Base-by-base conservation (phyloP, 2,888 invertebrate genomes). In the Tolmerus cingulatus region DNA sequence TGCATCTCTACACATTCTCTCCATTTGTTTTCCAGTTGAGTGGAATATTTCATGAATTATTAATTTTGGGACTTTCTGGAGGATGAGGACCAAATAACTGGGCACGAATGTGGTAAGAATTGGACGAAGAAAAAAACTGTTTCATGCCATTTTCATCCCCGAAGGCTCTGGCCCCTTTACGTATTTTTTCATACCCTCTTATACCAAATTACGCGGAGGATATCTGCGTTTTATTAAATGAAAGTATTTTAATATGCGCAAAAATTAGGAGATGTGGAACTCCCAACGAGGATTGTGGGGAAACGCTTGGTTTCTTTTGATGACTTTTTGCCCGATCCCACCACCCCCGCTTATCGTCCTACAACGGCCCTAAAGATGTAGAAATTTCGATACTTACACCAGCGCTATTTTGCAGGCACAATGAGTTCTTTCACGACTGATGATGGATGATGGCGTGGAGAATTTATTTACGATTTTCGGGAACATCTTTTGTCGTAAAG, bases 41-140 rank as follows among this genome's bases (percentile, higher is more conserved):
- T 51, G 79, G 79, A 79, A 79, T 79, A 79, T 79, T 79, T 51
- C 79, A 79, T 79, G 79, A 79, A 79, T 79, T 79, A 51, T 79
- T 79, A 79, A 79, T 79, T 79, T 66, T 79, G 23, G 79, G 51
- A 51, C 79, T 23, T 79, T 27, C 4, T n/a, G 12, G 27, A 12
- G 51, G 30, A 51, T 79, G 51, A 30, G 27, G 51, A 79, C 27
- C 16, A 79, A 51, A 46, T 79, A 79, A 51, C 51, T 51, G 51
- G 46, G 55, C 51, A 79, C 46, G 51, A 46, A 79, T 79, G 79
- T 79, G 79, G 79, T 79, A 79, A 79, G 79, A 79, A 79, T 79
- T 79, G 79, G 16, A 46, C 23, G 51, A 79, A 46, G 14, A 34
- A 34, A 34, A 34, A 34, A 51, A 30, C 79, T 23, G 51, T 51